Evolutionary conservation across 2,797 vertebrate genomes (phyloP), one percentile per base, ranked within the genome.

Genomic region (Dromococcyx pavoninus): DNA sequence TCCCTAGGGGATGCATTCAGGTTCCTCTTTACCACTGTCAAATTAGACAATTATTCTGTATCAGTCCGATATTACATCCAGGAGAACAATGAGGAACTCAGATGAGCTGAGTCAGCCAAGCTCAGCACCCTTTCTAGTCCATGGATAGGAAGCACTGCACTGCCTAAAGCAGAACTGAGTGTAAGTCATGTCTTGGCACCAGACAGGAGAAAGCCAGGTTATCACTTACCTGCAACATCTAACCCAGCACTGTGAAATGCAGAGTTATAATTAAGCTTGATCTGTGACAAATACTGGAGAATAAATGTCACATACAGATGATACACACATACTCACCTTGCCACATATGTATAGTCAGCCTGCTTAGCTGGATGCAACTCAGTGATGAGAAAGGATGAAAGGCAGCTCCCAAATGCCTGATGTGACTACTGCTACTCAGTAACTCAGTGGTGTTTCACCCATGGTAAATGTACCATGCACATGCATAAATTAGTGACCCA

Each of bases 221-320:
- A 62, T 9, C 27, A 54, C 2, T 2, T 33, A 69, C 37, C 21
- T 46, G 7, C 10, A 39, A 5, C 7, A 16, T 18, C 18, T 13
- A 53, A 54, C 9, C 58, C 9, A 18, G 27, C 24, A 13, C 11
- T 76, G 72, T n/a, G 6, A 88, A 87, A 61, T 0, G 0, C 41
- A 73, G 43, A 64, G 51, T 56, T 69, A 21, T 32, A 25, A 32
- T 51, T 60, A 79, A 15, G 32, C 14, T 9, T 39, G 17, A 70
- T 62, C 10, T 2, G 0, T n/a, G 24, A 16, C 54, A 85, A 72
- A 58, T 14, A 51, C 2, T 0, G 4, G 39, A 27, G 7, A 48
- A 24, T 37, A 80, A 88, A 54, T 53, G 39, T 35, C 56, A 25
- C 28, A 64, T 3, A 50, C 17, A 60, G 61, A 71, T 17, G 61